Evolutionary conservation across 2,888 invertebrate species (phyloP).

Genomic region (Hanleya hanleyi): DNA sequence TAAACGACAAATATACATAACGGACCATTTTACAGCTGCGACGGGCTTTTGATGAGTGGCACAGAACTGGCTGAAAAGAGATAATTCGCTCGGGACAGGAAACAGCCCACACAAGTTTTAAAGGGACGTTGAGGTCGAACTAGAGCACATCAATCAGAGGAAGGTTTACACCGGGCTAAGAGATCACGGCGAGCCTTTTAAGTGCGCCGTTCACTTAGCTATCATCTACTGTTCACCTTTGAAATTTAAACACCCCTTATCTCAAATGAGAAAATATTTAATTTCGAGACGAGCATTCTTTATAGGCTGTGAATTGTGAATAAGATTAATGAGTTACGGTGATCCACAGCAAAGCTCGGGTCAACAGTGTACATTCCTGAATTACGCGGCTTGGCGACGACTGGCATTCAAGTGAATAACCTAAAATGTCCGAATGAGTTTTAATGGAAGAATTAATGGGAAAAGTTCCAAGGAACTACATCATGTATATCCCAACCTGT

Average conservation of each 20-base stretch:
- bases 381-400: too few relatives aligned
- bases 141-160: neutral
- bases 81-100: neutral
- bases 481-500: too few relatives aligned
- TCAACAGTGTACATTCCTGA: neutral
- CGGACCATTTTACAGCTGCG: neutral
- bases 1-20: neutral
- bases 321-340: slow-evolving; percentile 1
- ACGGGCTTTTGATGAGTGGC: neutral
- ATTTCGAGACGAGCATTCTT: neutral
- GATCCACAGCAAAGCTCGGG: neutral
- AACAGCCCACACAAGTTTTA: slow-evolving; percentile 4
- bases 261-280: slow-evolving; percentile 5
- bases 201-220: neutral
- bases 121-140: neutral
- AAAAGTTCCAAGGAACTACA: too few relatives aligned
- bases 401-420: too few relatives aligned
- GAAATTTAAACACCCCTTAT: slow-evolving; percentile 5
- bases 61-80: neutral
- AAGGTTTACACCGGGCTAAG: too few relatives aligned
- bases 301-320: neutral
- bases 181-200: too few relatives aligned
- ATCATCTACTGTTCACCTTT: neutral
- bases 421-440: too few relatives aligned
- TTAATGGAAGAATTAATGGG: too few relatives aligned